Base-by-base conservation (phyloP, 53 echinoderm and acorn worm species). In the Holothuria scabra region DNA sequence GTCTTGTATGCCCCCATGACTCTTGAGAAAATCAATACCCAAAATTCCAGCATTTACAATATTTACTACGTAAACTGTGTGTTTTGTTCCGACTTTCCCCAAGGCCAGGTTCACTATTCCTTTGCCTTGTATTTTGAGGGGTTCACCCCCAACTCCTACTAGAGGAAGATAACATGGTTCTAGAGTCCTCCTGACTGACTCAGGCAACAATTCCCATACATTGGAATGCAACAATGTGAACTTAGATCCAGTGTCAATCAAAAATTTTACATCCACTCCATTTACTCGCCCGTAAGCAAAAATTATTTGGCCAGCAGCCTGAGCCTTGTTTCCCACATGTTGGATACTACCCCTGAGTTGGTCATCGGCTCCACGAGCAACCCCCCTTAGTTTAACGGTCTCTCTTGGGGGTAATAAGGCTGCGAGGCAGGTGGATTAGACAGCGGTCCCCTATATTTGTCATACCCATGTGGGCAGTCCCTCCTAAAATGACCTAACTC, bases 351-450 rank as follows among this genome's bases (percentile, higher is more conserved):
- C 14, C 70, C 21, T 16, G 34, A 31, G 20, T 20, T 41, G 70
- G 31, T 38, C 70, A 70, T 70, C 37, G 70, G 38, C 44, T 38
- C 70, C 70, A 70, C 41, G 70, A 37, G 20, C 70, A 70, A 16
- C 20, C 11, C 7, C 19, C 5, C 18, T 38, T 41, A 69, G 69
- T 69, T 69, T 69, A 69, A 69, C 48, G 48, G 48, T 13, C 48
- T 48, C 48, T 48, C 48, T 3, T 16, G 52, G 52, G 52, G 52
- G 52, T 52, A 52, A 52, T 52, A 48, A 48, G 48, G 48, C 9
- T 48, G 48, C 1, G 12, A 10, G 11, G 63, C 1, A 23, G 29
- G 63, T 63, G 61, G 10, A 10, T 44, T 44, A 44, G 10, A 10
- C 5, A 10, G 10, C 44, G 48, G 3, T 48, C 11, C 48, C 48